Evolutionary conservation across 2,888 invertebrate genomes (phyloP), one percentile per base, ranked within the genome.

Genomic region (Limnephilus marmoratus): DNA sequence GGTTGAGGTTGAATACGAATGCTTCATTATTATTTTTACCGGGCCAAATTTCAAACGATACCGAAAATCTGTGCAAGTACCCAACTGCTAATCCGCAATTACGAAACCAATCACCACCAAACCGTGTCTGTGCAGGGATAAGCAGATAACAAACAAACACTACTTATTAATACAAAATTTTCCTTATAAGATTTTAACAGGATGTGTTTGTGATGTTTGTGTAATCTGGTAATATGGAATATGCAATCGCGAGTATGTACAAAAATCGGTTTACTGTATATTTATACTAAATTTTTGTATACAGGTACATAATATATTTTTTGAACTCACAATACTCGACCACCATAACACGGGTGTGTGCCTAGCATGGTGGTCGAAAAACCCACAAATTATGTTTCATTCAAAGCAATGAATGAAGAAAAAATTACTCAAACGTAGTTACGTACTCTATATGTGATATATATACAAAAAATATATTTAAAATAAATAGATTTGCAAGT

Each of bases 11-110:
- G 86, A 86, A 45, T 86, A 45, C 29, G 45, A 86, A 45, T n/a
- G 86, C 49, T 86, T 86, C 86, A 86, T 86, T 86, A 86, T 86
- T 86, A 34, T 86, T 86, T n/a, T 86, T 68, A 68, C n/a, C 68
- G 68, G 68, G 68, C 68, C 68, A 24, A 68, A 68, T 68, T 68
- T 68, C 24, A 68, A 68, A 68, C 68, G 68, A 68, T 68, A 68
- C 68, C 68, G 68, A 68, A 68, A 68, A 68, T 68, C 68, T 68
- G 24, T n/a, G 68, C n/a, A 68, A 68, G 68, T 68, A n/a, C 68
- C 68, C 68, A 68, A 68, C 68, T 68, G 24, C 7, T 68, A 68
- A 68, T 68, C 68, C 68, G 68, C n/a, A 7, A n/a, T 68, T 68
- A 68, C 68, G 68, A 68, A 68, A 68, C 68, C 24, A 68, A 34